Base-by-base conservation (phyloP, 2,113 vertebrate genomes). In the Zapornia atra region DNA sequence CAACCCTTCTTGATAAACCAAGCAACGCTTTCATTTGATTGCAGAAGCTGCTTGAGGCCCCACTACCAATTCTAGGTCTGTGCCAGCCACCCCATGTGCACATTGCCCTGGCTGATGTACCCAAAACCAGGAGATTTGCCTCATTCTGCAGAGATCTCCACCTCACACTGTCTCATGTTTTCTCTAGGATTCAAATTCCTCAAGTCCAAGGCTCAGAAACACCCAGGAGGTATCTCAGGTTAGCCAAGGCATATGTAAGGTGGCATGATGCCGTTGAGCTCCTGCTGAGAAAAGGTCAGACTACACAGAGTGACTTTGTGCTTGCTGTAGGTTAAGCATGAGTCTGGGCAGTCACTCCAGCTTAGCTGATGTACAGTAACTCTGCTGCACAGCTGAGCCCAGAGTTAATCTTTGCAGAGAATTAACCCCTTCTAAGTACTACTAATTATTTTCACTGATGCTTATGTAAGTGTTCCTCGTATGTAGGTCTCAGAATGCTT, bases 401-500 rank as follows among this genome's bases (percentile, higher is more conserved):
- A 36, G 19, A 75, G 65, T 82, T 95, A 86, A 97, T 96, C 95
- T 80, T 57, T 1, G 1, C n/a, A 51, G 42, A 42, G 42, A 44
- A 7, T 96, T 96, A 97, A 96, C 96, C 94, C 94, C 65, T 96
- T 92, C 33, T 86, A 95, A 94, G 77, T 34, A 70, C 69, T 51
- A 42, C 22, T 95, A 64, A 97, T 97, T 96, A 92, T 96, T 96
- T 85, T 64, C 86, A 81, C 87, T 96, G 65, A 68, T 53, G 94
- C 90, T 96, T 96, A 93, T 42, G 59, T 92, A 96, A 97, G 86
- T 69, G 91, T 95, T 91, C 88, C 86, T 89, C 70, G 1, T 69
- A 96, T 93, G 88, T 94, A 94, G 96, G 92, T 93, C 96, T 96
- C 72, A 29, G 69, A 86, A 96, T 82, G 81, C 94, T 97, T 94